A percentile compares a stretch with the other conserved stretches of the same genome.
phyloP scores from a whole-genome alignment of 1,140 invertebrate species.

The Phocides pigmalion region DNA sequence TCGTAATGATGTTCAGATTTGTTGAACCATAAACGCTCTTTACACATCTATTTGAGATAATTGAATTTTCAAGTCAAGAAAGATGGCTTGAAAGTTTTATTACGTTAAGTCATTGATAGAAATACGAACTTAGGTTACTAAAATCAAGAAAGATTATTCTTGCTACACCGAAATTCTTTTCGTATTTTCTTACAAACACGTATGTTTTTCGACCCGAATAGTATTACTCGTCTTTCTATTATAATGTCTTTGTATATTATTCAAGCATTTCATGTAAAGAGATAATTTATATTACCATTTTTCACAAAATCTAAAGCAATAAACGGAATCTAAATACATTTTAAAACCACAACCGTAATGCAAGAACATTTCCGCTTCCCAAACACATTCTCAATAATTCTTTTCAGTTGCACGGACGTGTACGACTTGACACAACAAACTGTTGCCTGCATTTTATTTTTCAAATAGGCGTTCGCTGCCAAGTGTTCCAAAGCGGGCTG shows the following conservation, averaged over 20 bases:
- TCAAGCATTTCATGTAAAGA: not conserved
- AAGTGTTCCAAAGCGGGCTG: conserved; percentile 56
- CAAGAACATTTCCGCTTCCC: conserved; percentile 29
- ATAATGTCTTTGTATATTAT: too few relatives aligned
- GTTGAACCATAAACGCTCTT: conserved; percentile 36
- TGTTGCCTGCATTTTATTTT: conserved; percentile 76
- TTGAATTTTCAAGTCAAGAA: conserved; percentile 9
- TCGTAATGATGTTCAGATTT: conserved; percentile 40
- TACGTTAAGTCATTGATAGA: too few relatives aligned
- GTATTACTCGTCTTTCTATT: too few relatives aligned
- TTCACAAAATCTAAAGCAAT: conserved; percentile 20
- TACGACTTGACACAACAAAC: conserved; percentile 64
- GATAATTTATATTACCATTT: conserved; percentile 15
- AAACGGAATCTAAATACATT: conserved; percentile 23
- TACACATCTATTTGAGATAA: conserved; percentile 19
- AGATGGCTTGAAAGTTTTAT: too few relatives aligned
- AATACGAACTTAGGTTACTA: too few relatives aligned
- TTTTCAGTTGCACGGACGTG: conserved; percentile 46
- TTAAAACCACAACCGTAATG: conserved; percentile 26
- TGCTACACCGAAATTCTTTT: too few relatives aligned
- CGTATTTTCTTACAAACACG: too few relatives aligned
- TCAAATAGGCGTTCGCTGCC: conserved; percentile 62
- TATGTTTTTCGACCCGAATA: too few relatives aligned
- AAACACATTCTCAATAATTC: conserved; percentile 44
- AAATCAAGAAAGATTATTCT: too few relatives aligned